These are phyloP conservation scores for Pseudolycoriella hygida DNA, from an alignment of 2,888 invertebrate genomes.

Conservation along the genomic window DNA sequence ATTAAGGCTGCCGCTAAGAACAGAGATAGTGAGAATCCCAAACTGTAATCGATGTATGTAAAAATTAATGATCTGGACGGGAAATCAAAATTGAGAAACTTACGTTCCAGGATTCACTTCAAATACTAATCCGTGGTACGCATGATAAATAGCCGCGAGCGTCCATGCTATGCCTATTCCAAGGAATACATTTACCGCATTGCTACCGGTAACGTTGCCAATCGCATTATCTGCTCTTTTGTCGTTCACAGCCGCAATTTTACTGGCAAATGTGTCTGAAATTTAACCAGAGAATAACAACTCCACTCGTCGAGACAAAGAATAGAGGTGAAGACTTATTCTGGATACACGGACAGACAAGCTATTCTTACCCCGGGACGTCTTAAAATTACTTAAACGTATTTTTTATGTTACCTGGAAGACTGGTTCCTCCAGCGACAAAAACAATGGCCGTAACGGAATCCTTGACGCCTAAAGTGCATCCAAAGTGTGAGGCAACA, in stretches of 20 bases:
- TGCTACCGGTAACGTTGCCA: slow-evolving; percentile 96
- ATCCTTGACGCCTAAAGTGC: slow-evolving; percentile 90
- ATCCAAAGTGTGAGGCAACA: slow-evolving; percentile 93
- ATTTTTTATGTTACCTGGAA: slow-evolving; percentile 54
- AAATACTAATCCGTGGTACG: slow-evolving; percentile 42
- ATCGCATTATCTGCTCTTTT: slow-evolving; percentile 95
- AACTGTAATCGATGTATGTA: slow-evolving; percentile 51
- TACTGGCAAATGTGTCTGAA: slow-evolving; percentile 64
- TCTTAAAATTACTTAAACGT: too few species aligned
- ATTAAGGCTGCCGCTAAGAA: slow-evolving; percentile 81
- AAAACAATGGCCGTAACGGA: slow-evolving; percentile 95
- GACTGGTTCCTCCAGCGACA: slow-evolving; percentile 94
- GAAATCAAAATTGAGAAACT: slow-evolving; percentile 22
- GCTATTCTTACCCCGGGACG: too few species aligned
- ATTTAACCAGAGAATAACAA: too few species aligned
- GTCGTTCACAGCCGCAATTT: slow-evolving; percentile 95
- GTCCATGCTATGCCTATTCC: slow-evolving; percentile 99
- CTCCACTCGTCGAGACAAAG: too few species aligned
- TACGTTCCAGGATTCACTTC: slow-evolving; percentile 64
- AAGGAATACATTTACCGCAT: slow-evolving; percentile 97
- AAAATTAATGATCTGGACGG: slow-evolving; percentile 5
- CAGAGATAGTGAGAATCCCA: slow-evolving; percentile 93
- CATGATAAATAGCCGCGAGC: slow-evolving; percentile 85
- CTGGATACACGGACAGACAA: too few species aligned
- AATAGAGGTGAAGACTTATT: too few species aligned